Evolutionary conservation across 30 jellyfish, hydroid and myxozoan species (phyloP), one percentile per base, ranked within the genome.

Genomic region (Hydractinia symbiolongicarpus): DNA sequence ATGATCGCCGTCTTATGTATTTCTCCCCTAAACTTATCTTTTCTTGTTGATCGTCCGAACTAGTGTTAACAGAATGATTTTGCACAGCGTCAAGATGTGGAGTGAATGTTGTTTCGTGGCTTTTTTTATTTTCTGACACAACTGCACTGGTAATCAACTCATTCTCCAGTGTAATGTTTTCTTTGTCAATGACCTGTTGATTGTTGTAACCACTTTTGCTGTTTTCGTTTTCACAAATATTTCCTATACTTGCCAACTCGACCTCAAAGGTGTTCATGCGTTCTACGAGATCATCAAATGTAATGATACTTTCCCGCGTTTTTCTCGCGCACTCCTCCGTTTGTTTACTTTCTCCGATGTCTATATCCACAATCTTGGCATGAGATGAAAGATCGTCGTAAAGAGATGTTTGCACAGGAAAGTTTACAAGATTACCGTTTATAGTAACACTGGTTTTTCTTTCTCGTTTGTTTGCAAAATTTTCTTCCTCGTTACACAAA

Each of bases 251-350:
- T 64, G 74, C 19, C 19, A 64, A 51, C 40, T 64, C 74, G 52
- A 64, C 9, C 40, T 64, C 74, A 64, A 64, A 6, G 40, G 9
- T 51, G 19, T 64, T 44, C 40, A 64, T n/a, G 19, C 40, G 74
- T 13, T 64, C 74, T 7, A 64, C 40, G 52, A 64, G 40, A 13
- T 51, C 40, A 13, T 64, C 74, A 13, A 64, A 64, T 64, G 74
- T 64, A 30, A 30, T 30, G 7, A 64, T 64, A 64, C 40, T 64
- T 64, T 64, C 74, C 74, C 74, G 74, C 74, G 74, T 51, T 64
- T 64, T 64, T 7, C 17, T 64, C 40, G 19, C 74, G 74, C 40
- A n/a, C 8, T 64, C 74, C 19, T 51, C 52, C 9, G 74, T 64
- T 64, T 64, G 9, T 51, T 6, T 4, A 51, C 40, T 13, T 64